Percentiles rank a stretch among this genome's conserved stretches.
These are phyloP conservation scores for Phalacrocorax aristotelis DNA, from an alignment of 2,113 vertebrate genomes.

Conservation along the genomic window DNA sequence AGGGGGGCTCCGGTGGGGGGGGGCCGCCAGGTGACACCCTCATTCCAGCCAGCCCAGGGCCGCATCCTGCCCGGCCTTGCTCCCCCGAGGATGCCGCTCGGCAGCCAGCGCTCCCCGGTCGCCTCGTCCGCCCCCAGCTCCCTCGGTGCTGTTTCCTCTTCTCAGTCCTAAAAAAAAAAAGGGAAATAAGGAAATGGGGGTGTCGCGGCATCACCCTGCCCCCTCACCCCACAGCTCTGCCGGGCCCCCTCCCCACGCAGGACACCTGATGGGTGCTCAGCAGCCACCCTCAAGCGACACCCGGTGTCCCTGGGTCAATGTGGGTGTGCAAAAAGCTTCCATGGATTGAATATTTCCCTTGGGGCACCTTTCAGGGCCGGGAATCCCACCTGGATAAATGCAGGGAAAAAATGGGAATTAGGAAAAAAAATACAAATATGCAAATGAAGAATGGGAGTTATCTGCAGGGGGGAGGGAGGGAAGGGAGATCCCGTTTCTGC, in stretches of 20 bases:
- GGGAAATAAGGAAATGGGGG: background rate
- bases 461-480: background rate
- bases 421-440: too few species aligned
- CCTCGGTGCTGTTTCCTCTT: accelerated
- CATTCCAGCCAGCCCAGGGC: background rate
- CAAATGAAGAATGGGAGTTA: background rate
- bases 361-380: background rate
- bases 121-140: background rate
- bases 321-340: background rate
- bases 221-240: background rate
- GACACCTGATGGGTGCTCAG: background rate
- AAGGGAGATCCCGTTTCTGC: background rate
- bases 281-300: background rate
- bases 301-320: background rate
- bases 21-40: background rate
- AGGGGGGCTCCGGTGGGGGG: too few species aligned
- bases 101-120: background rate
- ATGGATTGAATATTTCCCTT: accelerated
- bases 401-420: background rate
- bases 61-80: background rate
- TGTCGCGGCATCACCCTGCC: accelerated
- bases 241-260: background rate
- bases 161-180: background rate
- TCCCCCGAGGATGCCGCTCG: background rate
- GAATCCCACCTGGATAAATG: background rate